Evolutionary conservation across 35 echinoderm and acorn worm genomes (phyloP), one percentile per base, ranked within the genome.

Genomic region (Diadema setosum): DNA sequence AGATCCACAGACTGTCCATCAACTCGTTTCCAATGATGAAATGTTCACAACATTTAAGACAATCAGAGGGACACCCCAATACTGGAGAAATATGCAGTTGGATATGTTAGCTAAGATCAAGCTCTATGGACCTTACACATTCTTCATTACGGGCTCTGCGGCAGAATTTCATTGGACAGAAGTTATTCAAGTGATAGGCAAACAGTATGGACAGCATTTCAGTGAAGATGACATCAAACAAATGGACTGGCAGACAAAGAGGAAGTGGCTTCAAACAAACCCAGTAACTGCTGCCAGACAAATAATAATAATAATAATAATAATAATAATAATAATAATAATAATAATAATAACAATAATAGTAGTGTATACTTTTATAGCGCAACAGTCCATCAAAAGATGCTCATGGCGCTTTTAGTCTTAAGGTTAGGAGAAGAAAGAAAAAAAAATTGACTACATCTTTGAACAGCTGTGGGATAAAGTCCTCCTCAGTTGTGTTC

Each of bases 141-240:
- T 75, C 37, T 75, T 75, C 30, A 9, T 75, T 3, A 75, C 70
- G 18, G 70, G 70, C 8, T 75, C 70, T 36, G 30, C 70, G 3
- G 70, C 70, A 75, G 70, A 75, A 75, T 75, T 75, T 18, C 70
- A 75, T 4, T 75, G 70, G 70, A 25, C 70, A 29, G 70, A 75
- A 36, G 30, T 75, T 75, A 75, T 75, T 7, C 70, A 75, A 34
- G 70, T 75, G 18, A 36, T 75, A 32, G 70, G 21, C 70, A 9
- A 36, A 9, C 9, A 29, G 7, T 75, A 75, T 75, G 32, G 32
- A 11, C 27, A 75, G 6, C 31, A 9, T 29, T 75, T 75, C 70
- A 75, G 27, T 7, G 9, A 3, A 32, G 70, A 75, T 3, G 70
- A 75, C 40, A 36, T 75, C 32, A 14, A 35, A 11, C 26, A 35